Percentiles rank a stretch among this genome's conserved stretches.
These are phyloP conservation scores for Elysia crispata DNA, from an alignment of 2,888 invertebrate species.

Conservation along the genomic window DNA sequence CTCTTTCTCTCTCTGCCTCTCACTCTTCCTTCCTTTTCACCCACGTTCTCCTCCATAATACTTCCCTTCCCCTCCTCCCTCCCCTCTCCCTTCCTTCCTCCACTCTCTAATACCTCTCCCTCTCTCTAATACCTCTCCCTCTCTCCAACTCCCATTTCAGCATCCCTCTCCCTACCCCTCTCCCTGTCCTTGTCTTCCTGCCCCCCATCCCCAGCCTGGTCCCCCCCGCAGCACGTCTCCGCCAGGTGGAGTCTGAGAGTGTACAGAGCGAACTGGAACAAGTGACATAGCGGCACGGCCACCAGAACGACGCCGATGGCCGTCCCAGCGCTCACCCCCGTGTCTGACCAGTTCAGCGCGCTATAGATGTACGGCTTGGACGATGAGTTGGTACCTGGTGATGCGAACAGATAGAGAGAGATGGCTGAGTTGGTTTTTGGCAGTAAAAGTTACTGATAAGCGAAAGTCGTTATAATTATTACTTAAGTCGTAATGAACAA, in stretches of 20 bases:
- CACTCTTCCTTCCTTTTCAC: neutral
- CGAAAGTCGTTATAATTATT: too few relatives aligned
- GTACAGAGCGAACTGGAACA: slow-evolving; percentile 52
- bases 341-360: slow-evolving; percentile 55
- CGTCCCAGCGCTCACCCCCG: slow-evolving; percentile 41
- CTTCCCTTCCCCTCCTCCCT: neutral
- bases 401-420: neutral
- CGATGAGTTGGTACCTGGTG: slow-evolving; percentile 22
- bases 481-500: too few relatives aligned
- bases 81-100: too few relatives aligned
- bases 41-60: neutral
- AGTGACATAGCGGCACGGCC: slow-evolving; percentile 54
- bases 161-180: too few relatives aligned
- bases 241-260: slow-evolving; percentile 41
- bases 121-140: neutral
- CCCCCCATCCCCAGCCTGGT: neutral
- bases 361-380: slow-evolving; percentile 52
- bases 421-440: neutral
- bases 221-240: neutral
- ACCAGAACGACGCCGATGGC: slow-evolving; percentile 43
- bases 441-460: neutral
- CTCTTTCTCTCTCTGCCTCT: neutral
- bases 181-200: neutral
- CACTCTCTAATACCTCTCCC: neutral
- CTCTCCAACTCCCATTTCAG: too few relatives aligned